Percentiles rank a stretch among this genome's conserved stretches.
Conservation (phyloP, 2,113 vertebrate species). For the Suncus etruscus region DNA sequence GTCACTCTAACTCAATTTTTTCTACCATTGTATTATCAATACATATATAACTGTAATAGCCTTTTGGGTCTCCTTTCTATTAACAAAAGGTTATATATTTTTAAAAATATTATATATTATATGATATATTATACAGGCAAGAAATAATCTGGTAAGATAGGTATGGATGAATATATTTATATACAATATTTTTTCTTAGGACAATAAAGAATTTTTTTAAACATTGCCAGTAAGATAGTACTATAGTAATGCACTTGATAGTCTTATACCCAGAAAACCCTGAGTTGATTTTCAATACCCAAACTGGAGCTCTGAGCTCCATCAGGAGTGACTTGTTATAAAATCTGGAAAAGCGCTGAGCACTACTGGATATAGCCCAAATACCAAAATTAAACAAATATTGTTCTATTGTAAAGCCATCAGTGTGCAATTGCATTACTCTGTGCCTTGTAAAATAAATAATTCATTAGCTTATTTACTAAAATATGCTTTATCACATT, state of each 20-base stretch:
- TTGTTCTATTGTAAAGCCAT: constrained; percentile 31
- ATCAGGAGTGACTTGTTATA: too few relatives aligned
- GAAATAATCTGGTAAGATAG: not conserved
- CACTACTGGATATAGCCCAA: too few relatives aligned
- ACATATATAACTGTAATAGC: not conserved
- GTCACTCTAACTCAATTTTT: too few relatives aligned
- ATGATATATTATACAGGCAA: not conserved
- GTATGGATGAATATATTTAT: not conserved
- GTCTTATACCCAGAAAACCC: too few relatives aligned
- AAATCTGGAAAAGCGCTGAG: too few relatives aligned
- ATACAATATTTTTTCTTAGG: not conserved
- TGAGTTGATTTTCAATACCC: too few relatives aligned
- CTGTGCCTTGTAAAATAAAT: constrained; percentile 42
- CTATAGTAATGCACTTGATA: too few relatives aligned
- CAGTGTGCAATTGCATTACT: not conserved
- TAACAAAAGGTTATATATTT: not conserved
- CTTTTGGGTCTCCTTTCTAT: not conserved
- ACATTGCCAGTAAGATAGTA: too few relatives aligned
- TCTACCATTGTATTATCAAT: too few relatives aligned
- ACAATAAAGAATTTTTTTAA: not conserved
- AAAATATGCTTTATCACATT: not conserved
- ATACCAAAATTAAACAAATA: not conserved
- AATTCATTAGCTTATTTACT: constrained; percentile 28
- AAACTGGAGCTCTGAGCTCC: too few relatives aligned
- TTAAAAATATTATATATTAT: not conserved